Evolutionary conservation across 2,797 vertebrate species (phyloP).

Genomic region (Rhodeus uyekii): DNA sequence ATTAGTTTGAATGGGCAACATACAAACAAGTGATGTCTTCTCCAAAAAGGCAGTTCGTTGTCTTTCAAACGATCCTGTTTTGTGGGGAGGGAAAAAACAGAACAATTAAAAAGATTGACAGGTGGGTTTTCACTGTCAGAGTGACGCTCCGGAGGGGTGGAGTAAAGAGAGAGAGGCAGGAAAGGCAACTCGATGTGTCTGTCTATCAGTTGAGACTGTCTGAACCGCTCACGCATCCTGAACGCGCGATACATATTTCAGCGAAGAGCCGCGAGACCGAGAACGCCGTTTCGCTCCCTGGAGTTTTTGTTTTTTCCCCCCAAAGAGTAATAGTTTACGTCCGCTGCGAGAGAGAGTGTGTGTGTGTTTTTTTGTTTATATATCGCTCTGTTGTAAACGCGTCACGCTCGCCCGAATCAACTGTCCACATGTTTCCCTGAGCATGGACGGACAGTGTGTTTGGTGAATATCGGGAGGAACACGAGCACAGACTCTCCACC

Average conservation of each 20-base stretch:
- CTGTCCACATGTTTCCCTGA: conserved; percentile 72
- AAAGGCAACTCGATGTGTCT: conserved; percentile 98
- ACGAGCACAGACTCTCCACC: conserved; percentile 54
- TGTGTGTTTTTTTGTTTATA: conserved; percentile 55
- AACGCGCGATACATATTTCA: conserved; percentile 86
- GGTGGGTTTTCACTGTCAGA: conserved; percentile 98
- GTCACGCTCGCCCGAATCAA: conserved; percentile 65
- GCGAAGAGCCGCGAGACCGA: conserved; percentile 79
- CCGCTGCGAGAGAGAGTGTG: conserved; percentile 74
- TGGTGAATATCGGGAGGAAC: conserved; percentile 57
- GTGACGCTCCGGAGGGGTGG: conserved; percentile 98
- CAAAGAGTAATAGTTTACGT: conserved; percentile 71
- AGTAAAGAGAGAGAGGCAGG: conserved; percentile 92
- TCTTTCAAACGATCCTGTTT: conserved; percentile 45
- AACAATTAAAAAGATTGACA: conserved; percentile 99
- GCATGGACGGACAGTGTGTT: conserved; percentile 61
- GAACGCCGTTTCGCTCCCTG: conserved; percentile 80
- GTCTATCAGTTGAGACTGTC: conserved; percentile 99
- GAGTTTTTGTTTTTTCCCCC: conserved; percentile 69
- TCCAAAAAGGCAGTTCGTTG: conserved; percentile 37
- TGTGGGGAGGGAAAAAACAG: conserved; percentile 75
- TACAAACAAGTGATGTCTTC: conserved; percentile 39
- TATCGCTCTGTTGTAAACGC: conserved; percentile 51
- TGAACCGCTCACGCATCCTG: conserved; percentile 90
- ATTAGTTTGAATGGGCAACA: not conserved